A percentile compares a stretch with the other conserved stretches of the same genome.
Conservation (phyloP, 2,888 invertebrate genomes). For the Acronicta aceris region DNA sequence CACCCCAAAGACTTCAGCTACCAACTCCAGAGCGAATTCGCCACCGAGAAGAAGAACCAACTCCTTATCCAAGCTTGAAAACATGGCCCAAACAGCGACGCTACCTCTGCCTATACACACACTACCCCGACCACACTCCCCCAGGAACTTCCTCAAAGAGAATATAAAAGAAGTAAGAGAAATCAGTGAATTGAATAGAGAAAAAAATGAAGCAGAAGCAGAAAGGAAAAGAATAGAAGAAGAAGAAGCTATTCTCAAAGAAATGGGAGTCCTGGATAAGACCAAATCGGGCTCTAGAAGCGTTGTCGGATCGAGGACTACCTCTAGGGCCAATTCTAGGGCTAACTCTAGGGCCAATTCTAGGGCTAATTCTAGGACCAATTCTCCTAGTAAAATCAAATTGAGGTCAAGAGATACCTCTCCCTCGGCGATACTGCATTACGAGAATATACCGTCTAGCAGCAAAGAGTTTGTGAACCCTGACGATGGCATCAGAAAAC, state of each 20-base stretch:
- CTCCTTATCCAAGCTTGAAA: slow-evolving; percentile 81
- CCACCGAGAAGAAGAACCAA: slow-evolving; percentile 81
- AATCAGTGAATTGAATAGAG: slow-evolving; percentile 84
- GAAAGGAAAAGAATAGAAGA: slow-evolving; percentile 80
- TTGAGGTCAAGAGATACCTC: slow-evolving; percentile 83
- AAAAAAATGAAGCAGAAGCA: slow-evolving; percentile 84
- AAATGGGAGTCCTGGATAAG: slow-evolving; percentile 83
- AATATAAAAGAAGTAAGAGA: slow-evolving; percentile 86
- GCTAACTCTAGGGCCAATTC: neutral
- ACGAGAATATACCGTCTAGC: slow-evolving; percentile 68
- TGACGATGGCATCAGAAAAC: slow-evolving; percentile 69
- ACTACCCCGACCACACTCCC: slow-evolving; percentile 76
- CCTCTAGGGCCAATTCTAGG: neutral
- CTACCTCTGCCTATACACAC: slow-evolving; percentile 70
- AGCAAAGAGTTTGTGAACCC: slow-evolving; percentile 72
- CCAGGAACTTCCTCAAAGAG: slow-evolving; percentile 84
- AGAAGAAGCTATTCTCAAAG: slow-evolving; percentile 83
- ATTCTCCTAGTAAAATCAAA: slow-evolving; percentile 79
- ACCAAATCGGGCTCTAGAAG: slow-evolving; percentile 59
- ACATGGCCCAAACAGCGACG: slow-evolving; percentile 80
- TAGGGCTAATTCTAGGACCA: slow-evolving; percentile 73
- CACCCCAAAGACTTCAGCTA: slow-evolving; percentile 84
- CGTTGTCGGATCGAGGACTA: slow-evolving; percentile 57
- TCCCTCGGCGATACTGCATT: slow-evolving; percentile 77
- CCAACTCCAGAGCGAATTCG: slow-evolving; percentile 81